These are phyloP conservation scores for Mylabris sibirica DNA, from an alignment of 2,888 invertebrate genomes.

Conservation along the genomic window DNA sequence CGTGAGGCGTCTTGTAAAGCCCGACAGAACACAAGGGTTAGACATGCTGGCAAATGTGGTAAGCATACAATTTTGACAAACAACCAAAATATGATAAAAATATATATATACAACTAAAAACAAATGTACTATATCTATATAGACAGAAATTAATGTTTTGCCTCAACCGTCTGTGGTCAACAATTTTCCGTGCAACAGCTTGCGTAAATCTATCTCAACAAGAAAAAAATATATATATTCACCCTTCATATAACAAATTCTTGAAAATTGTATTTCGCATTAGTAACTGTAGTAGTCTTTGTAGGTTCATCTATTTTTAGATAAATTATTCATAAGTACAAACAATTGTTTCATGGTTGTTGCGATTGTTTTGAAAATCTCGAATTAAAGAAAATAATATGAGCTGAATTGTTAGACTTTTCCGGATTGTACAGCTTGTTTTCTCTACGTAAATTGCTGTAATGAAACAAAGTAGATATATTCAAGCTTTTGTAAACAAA, in stretches of 20 bases:
- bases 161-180: conserved; percentile 10
- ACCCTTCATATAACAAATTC: conserved; percentile 9
- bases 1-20: conserved; percentile 79
- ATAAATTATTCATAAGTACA: conserved; percentile 1
- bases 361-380: neutral
- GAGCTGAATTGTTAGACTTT: conserved; percentile 21
- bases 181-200: conserved; percentile 34
- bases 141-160: conserved; percentile 22
- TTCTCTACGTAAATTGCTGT: conserved; percentile 19
- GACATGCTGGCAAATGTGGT: conserved; percentile 84
- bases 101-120: neutral
- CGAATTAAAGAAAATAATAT: neutral
- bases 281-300: neutral
- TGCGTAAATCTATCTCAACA: conserved; percentile 20
- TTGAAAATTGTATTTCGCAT: conserved; percentile 15
- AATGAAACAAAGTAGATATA: conserved; percentile 24
- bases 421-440: conserved; percentile 14
- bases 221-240: conserved; percentile 15
- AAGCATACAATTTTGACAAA: conserved; percentile 57
- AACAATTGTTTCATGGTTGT: neutral
- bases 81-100: conserved; percentile 17
- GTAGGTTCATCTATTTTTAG: neutral
- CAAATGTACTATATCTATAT: neutral
- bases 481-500: conserved; percentile 18
- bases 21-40: conserved; percentile 72